Base-by-base conservation (phyloP, 2,113 vertebrate species). In the Pachyramphus minor region DNA sequence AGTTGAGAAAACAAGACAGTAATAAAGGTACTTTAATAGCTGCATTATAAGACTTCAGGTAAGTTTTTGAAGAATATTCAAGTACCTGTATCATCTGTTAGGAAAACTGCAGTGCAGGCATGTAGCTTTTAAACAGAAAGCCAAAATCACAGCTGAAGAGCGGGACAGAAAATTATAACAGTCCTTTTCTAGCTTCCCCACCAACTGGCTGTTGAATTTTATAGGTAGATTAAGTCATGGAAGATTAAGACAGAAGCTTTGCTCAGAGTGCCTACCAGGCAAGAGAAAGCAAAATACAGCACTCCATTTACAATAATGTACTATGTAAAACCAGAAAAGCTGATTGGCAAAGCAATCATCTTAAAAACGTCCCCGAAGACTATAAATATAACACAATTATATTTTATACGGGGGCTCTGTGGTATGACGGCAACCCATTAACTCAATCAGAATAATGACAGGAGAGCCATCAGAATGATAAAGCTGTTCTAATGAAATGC, bases 201-300 rank as follows among this genome's bases (percentile, higher is more conserved):
- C 85, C 89, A 96, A 94, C 85, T 91, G 95, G 84, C 59, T 95
- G 68, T 28, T 95, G 89, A 95, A 93, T 97, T 97, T 96, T 92
- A 95, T 96, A 85, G 90, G 91, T 96, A 97, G 97, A 98, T 98
- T 98, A 97, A 97, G 66, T 95, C 82, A 85, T 83, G 92, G 97
- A 87, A 98, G 97, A 98, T 98, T 98, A 98, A 96, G 90, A 88
- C 52, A 92, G 93, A 95, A 95, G 84, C 92, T 97, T 93, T 96
- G 69, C 94, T 97, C 55, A 64, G 73, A 84, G 92, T 80, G 93
- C 42, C 52, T 74, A 96, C 49, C 75, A 93, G 89, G 87, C 84
- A 91, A 97, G 49, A 92, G 96, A 90, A 97, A 94, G 77, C 45
- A 96, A 97, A 98, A 90, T 83, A 60, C 62, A 80, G 47, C 55